A percentile compares a stretch with the other conserved stretches of the same genome.
Conservation (phyloP, 2,797 vertebrate genomes). For the Coracias cyanogaster region DNA sequence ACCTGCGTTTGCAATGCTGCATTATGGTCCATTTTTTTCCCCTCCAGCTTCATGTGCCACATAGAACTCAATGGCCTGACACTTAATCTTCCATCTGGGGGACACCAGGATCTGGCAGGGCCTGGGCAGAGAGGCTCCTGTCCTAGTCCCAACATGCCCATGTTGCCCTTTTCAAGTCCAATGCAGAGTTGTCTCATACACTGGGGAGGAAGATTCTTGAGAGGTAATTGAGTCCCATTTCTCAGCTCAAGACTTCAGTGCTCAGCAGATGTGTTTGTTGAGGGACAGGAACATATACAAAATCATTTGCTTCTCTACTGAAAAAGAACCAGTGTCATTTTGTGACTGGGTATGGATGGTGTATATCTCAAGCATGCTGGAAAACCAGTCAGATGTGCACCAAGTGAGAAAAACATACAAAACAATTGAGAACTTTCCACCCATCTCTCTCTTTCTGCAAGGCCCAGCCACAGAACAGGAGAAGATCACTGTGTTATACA, state of each 20-base stretch:
- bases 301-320: background rate
- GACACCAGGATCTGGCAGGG: background rate
- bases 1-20: background rate
- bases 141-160: background rate
- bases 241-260: background rate
- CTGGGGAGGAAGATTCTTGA: background rate
- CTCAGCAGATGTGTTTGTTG: background rate
- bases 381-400: background rate
- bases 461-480: background rate
- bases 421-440: background rate
- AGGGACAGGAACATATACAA: background rate
- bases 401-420: background rate
- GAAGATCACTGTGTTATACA: background rate
- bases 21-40: background rate
- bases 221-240: background rate
- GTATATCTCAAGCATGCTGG: background rate
- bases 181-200: accelerated
- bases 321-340: background rate
- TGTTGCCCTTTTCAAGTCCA: background rate
- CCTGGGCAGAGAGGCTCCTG: background rate
- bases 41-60: background rate
- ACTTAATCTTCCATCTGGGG: background rate
- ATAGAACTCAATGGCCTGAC: background rate
- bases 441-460: background rate
- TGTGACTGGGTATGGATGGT: background rate